Base-by-base conservation (phyloP, 1,140 invertebrate genomes). In the Cyclargus thomasi region DNA sequence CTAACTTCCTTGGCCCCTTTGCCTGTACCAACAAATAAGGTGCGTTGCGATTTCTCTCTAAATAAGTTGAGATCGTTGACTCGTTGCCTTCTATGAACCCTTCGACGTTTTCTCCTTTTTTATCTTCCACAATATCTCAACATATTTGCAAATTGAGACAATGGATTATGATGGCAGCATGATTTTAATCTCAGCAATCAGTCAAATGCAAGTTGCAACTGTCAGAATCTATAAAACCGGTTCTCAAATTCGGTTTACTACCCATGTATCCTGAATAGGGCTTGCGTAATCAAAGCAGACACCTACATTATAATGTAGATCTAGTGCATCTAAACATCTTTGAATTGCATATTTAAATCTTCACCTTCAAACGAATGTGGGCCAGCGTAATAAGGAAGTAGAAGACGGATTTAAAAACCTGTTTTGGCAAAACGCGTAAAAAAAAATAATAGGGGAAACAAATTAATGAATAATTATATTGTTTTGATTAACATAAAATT, bases 31-130 rank as follows among this genome's bases (percentile, higher is more conserved):
- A 55, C 59, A 11, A 14, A 20, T 62, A 53, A 53, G 69, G 69
- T 22, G 11, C 59, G 53, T 21, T 59, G 69, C 65, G 63, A 35
- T 70, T 70, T 70, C 69, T 64, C 65, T 70, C 65, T 64, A 53
- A 67, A 70, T 70, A 67, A 64, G 62, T 53, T 47, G 22, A 67
- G 57, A 35, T 62, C 55, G 65, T 35, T 39, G 39, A 47, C 55
- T 59, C 55, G n/a, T 8, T 55, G 18, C 20, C 20, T 59, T 59
- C 6, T 59, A 59, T 6, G 53, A 55, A 14, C 39, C 39, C 29
- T 6, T 47, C 39, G 14, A 59, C 67, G 67, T 68, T 63, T 47
- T 64, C 55, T 17, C 64, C 47, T 68, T 68, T n/a, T 68, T 68
- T 68, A 53, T 64, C 47, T 11, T 47, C 4, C 10, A 14, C 39